Evolutionary conservation across 1,140 invertebrate species (phyloP), one percentile per base, ranked within the genome.

Genomic region (Wasmannia auropunctata): DNA sequence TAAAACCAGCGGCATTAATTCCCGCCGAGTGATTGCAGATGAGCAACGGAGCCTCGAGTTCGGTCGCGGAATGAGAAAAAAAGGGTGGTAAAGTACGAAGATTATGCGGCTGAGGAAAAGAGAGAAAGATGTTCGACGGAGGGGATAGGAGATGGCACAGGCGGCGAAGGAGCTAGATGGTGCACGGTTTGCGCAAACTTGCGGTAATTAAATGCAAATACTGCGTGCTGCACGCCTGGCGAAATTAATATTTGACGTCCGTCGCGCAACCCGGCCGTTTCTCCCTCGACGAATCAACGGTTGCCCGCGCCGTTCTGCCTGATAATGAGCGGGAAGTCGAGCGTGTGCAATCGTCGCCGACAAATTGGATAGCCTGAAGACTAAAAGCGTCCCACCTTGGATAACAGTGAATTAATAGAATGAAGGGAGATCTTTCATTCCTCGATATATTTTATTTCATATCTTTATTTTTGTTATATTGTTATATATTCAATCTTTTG

Each of bases 171-270:
- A 63, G 43, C 43, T 37, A 69, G 46, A 56, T 25, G 25, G n/a
- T n/a, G 40, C 37, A n/a, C 22, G 16, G 58, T 69, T 80, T 76
- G 62, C 63, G 49, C 56, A 77, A 85, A 65, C 43, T n/a, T 19
- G 22, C 58, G 8, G 34, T 65, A 85, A 85, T 76, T 76, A 85
- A 85, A 85, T 85, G 56, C 70, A 85, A 77, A 85, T 85, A 85
- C 25, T 40, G 60, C 58, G 58, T 76, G 28, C 22, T 37, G 31
- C 28, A 37, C 69, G 51, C 40, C 22, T 19, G 22, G 34, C 46
- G 22, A 77, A 85, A 76, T 76, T 85, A 65, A 63, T 77, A 63
- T 85, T 85, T 85, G 72, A 85, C 31, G 19, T 65, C 14, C 19
- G 28, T 77, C 75, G 75, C 19, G 58, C 75, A 79, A 79, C 28